Evolutionary conservation across 2,888 invertebrate genomes (phyloP).

Genomic region (Helobdella robusta): DNA sequence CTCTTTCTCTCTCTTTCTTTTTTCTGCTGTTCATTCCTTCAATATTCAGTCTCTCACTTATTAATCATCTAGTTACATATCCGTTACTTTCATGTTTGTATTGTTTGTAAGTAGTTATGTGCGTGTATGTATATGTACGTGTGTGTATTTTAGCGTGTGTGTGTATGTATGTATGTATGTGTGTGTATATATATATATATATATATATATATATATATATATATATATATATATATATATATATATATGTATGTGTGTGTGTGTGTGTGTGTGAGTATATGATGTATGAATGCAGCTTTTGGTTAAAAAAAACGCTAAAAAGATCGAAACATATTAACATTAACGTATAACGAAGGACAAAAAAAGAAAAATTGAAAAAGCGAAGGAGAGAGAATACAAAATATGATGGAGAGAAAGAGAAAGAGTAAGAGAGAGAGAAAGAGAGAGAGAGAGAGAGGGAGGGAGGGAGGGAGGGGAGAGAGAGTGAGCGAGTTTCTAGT

Average conservation of each 20-base stretch:
- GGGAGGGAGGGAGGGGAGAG: neutral
- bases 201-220: conserved; percentile 1
- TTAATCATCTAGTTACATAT: no score
- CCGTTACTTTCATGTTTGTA: neutral
- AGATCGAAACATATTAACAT: no score
- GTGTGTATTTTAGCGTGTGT: neutral
- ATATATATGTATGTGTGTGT: conserved; percentile 2
- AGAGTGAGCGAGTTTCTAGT: neutral
- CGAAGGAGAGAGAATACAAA: no score
- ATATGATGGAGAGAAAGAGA: no score
- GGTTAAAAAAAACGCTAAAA: no score
- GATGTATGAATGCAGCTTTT: no score
- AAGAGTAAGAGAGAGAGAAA: neutral
- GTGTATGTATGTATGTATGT: conserved; percentile 3
- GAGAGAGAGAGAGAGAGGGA: neutral
- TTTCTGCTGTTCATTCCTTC: neutral
- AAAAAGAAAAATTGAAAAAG: no score
- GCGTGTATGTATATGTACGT: conserved; percentile 2
- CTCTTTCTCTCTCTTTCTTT: neutral
- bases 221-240: conserved; percentile 1
- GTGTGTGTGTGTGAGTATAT: neutral
- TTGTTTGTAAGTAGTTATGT: neutral
- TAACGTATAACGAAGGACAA: no score
- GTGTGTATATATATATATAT: conserved; percentile 1
- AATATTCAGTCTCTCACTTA: no score